Evolutionary conservation across 2,797 vertebrate species (phyloP), one percentile per base, ranked within the genome.

Genomic region (Aulostomus chinensis): DNA sequence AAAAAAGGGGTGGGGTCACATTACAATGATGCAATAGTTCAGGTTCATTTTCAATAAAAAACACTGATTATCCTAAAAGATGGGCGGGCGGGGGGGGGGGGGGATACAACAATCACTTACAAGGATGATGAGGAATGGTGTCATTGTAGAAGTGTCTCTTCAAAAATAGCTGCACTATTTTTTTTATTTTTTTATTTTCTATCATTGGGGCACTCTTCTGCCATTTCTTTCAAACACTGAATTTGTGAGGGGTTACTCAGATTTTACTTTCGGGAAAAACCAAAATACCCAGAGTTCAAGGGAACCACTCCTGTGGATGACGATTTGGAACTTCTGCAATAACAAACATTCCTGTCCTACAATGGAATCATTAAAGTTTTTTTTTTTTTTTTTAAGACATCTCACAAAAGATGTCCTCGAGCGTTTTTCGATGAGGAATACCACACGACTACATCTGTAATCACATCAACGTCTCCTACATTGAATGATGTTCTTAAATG

Each of bases 31-130:
- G 38, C 52, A 52, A 28, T 24, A 37, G 36, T 40, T 63, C 57
- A 12, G 65, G 42, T 15, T 45, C 6, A 72, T 41, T 63, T 53
- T 65, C 71, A 82, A 76, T 49, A 49, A 67, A 76, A 61, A 77
- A 14, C 35, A 65, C 13, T 41, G 42, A 73, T 70, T 34, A 76
- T 56, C 22, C 63, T 84, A 85, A 40, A 50, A 41, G 30, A 73
- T 49, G 78, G 55, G 42, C 49, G 39, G 0, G 40, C 30, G 30
- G 39, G 22, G 56, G 68, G 39, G 0, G 40, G 33, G 30, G 40
- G 22, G 57, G 68, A 59, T 50, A 80, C 57, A 63, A 66, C 71
- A 65, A 71, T 70, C 58, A 86, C 76, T 57, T 34, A 81, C 55
- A 66, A 22, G 60, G 39, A 68, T 20, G 16, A 75, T 47, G 52